Percentiles rank a stretch among this genome's conserved stretches.
Conservation (phyloP, 2,797 vertebrate species). For the Mastacembelus armatus region DNA sequence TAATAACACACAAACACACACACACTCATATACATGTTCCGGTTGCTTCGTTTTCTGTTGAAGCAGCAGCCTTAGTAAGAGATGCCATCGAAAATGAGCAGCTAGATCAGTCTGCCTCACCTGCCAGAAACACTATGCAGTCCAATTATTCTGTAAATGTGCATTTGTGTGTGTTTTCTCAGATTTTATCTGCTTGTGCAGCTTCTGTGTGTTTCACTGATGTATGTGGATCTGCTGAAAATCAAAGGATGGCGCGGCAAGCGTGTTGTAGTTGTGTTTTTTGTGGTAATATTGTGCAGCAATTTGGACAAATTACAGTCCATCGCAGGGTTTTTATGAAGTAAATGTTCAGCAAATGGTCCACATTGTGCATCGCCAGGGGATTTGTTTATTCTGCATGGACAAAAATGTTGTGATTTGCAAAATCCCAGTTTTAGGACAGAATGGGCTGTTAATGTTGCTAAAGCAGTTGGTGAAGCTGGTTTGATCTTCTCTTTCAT, state of each 20-base stretch:
- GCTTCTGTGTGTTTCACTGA: constrained; percentile 35
- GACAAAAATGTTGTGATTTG: constrained; percentile 24
- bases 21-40: constrained; percentile 19
- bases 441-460: constrained; percentile 18
- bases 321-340: constrained; percentile 46
- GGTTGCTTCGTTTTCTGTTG: constrained; percentile 25
- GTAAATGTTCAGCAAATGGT: constrained; percentile 47
- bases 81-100: constrained; percentile 31
- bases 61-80: constrained; percentile 37
- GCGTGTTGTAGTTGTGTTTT: constrained; percentile 34
- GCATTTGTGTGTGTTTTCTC: constrained; percentile 24
- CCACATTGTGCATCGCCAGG: constrained; percentile 9
- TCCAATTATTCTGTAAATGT: constrained; percentile 32
- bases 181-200: constrained; percentile 35
- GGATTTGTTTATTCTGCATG: constrained; percentile 51
- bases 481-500: constrained; percentile 48
- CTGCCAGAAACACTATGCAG: constrained; percentile 32
- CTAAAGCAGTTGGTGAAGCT: constrained; percentile 35
- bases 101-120: constrained; percentile 36
- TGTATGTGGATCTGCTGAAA: constrained; percentile 33
- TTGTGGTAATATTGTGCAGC: constrained; percentile 30
- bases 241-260: constrained; percentile 49
- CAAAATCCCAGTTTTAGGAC: constrained; percentile 34
- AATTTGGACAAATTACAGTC: constrained; percentile 56
- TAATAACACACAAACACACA: constrained; percentile 42